Base-by-base conservation (phyloP, 2,113 vertebrate genomes). In the Rhagologus leucostigma region DNA sequence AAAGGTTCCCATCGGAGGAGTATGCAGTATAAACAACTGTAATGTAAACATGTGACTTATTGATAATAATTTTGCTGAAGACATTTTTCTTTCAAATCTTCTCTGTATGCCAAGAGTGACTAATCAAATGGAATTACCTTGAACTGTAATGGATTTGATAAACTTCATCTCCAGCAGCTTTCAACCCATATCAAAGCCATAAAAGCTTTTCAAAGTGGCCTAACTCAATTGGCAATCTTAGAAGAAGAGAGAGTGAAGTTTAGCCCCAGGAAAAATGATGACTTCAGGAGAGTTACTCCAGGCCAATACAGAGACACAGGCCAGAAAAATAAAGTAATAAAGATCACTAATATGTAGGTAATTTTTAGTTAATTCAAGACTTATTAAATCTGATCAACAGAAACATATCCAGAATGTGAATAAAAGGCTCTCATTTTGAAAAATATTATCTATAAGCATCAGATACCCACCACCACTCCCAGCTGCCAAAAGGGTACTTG, bases 181-280 rank as follows among this genome's bases (percentile, higher is more conserved):
- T 97, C 92, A 97, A 96, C 55, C 59, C 73, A 91, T 90, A 96
- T 97, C 95, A 95, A 98, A 97, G 94, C 92, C 89, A 94, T 95
- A 95, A 98, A 97, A 98, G 91, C 97, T 97, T 95, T 97, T 97
- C 88, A 97, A 97, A 98, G 94, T 86, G 44, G 67, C 87, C 87
- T 96, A 97, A 98, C 95, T 96, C 74, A 96, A 95, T 95, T 93
- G 82, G 63, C 70, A 95, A 71, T 56, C 42, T 86, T 44, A 52
- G 56, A 93, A 90, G 78, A 91, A 35, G 39, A 77, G 30, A 93
- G 4, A 81, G 46, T 65, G 53, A 90, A 92, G 59, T 55, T 84
- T 50, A 89, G 65, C 74, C 49, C 21, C 35, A 70, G 78, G 86
- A 35, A 57, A 64, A 94, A 29, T 9, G 39, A 83, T 56, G 35